Conservation (phyloP, 2,113 vertebrate genomes). For the Clupea harengus region DNA sequence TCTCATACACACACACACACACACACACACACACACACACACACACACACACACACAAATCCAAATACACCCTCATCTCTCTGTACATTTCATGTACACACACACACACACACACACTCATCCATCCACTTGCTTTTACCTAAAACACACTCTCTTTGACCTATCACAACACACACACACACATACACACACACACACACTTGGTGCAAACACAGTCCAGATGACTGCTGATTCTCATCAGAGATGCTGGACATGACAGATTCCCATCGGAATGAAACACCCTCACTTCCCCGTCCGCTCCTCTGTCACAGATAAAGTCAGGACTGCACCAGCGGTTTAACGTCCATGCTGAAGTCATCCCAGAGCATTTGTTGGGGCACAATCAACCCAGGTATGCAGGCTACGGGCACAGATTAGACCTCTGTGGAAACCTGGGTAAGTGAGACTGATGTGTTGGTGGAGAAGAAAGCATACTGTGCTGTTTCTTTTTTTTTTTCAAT, state of each 20-base stretch:
- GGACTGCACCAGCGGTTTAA: background rate
- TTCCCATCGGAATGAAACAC: background rate
- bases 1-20: background rate
- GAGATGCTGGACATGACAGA: background rate
- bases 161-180: background rate
- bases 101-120: background rate
- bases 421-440: background rate
- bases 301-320: background rate
- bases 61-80: background rate
- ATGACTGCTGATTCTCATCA: background rate
- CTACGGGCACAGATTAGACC: background rate
- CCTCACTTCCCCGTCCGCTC: background rate
- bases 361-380: background rate
- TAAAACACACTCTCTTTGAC: background rate
- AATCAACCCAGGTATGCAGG: background rate
- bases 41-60: background rate
- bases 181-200: background rate
- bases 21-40: background rate
- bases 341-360: background rate
- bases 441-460: background rate
- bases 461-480: background rate
- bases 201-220: background rate
- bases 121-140: background rate
- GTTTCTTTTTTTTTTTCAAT: background rate
- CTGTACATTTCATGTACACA: background rate